A percentile compares a stretch with the other conserved stretches of the same genome.
These are phyloP conservation scores for Geophilus truncorum DNA, from an alignment of 2,888 invertebrate genomes.

Conservation along the genomic window DNA sequence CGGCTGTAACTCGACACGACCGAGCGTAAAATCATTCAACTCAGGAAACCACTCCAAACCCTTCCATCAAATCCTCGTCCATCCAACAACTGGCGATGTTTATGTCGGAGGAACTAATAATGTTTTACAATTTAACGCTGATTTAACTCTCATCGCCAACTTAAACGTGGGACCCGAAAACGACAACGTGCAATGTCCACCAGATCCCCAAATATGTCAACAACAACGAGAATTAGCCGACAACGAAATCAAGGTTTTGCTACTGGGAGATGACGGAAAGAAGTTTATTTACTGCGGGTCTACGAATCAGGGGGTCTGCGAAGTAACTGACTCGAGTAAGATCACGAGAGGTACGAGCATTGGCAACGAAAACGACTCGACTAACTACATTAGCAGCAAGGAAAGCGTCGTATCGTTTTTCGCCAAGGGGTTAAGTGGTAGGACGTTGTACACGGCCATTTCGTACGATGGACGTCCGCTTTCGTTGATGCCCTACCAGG, in stretches of 20 bases:
- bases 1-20: background rate
- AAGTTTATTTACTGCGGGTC: conserved; percentile 29
- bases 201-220: background rate
- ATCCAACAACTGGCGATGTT: conserved; percentile 33
- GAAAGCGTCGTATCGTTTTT: conserved; percentile 34
- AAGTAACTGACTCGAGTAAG: background rate
- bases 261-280: background rate
- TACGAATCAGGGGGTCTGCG: conserved; percentile 29
- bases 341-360: background rate
- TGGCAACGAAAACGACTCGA: conserved; percentile 32
- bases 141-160: conserved; percentile 2
- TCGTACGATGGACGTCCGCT: conserved; percentile 33
- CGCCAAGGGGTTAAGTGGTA: conserved; percentile 25
- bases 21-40: background rate
- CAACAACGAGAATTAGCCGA: background rate
- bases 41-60: background rate
- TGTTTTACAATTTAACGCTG: conserved; percentile 30
- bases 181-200: conserved; percentile 29
- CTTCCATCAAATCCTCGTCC: conserved; percentile 33
- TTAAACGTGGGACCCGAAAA: background rate
- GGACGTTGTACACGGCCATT: conserved; percentile 33
- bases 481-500: conserved; percentile 3
- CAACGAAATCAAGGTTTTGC: conserved; percentile 28
- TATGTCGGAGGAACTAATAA: conserved; percentile 36
- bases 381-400: conserved; percentile 35